These are phyloP conservation scores for Choristoneura fumiferana DNA, from an alignment of 1,140 invertebrate species.

Conservation along the genomic window DNA sequence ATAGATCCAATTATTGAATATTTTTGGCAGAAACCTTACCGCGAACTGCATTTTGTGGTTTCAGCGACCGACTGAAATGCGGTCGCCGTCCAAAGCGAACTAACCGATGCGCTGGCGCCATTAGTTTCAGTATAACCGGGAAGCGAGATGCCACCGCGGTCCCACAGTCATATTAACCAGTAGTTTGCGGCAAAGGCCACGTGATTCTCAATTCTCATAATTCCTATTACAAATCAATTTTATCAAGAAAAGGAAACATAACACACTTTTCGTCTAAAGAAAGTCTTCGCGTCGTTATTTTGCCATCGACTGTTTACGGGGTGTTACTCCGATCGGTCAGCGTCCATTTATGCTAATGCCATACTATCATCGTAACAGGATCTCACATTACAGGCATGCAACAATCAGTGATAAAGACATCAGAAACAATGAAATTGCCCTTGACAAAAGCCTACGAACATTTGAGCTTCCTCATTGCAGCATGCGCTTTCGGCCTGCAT, in stretches of 20 bases:
- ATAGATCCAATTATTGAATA: no score
- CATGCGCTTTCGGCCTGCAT: conserved; percentile 22
- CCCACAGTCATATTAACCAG: conserved; percentile 45
- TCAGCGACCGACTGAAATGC: no score
- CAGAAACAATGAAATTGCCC: conserved; percentile 32
- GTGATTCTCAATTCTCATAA: conserved; percentile 30
- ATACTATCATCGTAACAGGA: conserved; percentile 4
- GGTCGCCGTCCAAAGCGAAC: no score
- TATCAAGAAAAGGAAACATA: no score
- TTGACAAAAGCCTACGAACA: not conserved
- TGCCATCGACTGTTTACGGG: no score
- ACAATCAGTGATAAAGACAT: conserved; percentile 11
- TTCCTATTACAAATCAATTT: conserved; percentile 28
- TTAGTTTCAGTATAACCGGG: conserved; percentile 38
- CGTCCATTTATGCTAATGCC: not conserved
- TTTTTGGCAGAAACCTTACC: no score
- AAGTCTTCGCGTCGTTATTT: no score
- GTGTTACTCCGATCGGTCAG: no score
- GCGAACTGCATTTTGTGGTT: no score
- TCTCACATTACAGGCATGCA: conserved; percentile 15
- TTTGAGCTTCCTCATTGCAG: conserved; percentile 25
- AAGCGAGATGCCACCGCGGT: conserved; percentile 49
- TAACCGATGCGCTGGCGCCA: no score
- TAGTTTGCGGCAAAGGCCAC: conserved; percentile 44
- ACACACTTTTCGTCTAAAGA: no score